Evolutionary conservation across 2,888 invertebrate species (phyloP), one percentile per base, ranked within the genome.

Genomic region (Adineta ricciae): DNA sequence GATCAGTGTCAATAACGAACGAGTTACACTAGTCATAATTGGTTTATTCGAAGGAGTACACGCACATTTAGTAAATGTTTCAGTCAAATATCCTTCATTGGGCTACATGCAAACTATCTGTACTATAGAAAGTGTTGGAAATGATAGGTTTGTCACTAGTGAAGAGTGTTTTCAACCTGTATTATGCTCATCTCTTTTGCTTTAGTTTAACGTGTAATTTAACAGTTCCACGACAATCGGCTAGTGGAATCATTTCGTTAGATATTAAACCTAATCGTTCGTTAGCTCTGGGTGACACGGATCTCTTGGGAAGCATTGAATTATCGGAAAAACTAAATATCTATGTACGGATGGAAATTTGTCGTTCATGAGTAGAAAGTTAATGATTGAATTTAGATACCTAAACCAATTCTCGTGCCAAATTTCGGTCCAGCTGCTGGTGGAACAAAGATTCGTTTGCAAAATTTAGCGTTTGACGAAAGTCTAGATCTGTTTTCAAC

Each of bases 131-230:
- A n/a, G 1, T 14, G 41, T 78, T 78, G 16, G 24, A 38, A 41
- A 78, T 41, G n/a, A 78, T 7, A 78, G 78, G 78, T 78, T 41
- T n/a, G 7, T n/a, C 0, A 14, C 41, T 41, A 19, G 14, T 0
- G 2, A 64, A 7, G 19, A 36, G 32, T 32, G 2, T 36, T 32
- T 4, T 27, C 19, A 5, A 5, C 4, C 27, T 3, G 19, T 5
- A 19, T 21, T 5, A 50, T n/a, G n/a, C n/a, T 38, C 1, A 3
- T 73, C 41, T 73, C 11, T 21, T 38, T n/a, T 78, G 2, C 1
- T 78, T 78, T 36, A 78, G 78, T 78, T n/a, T 78, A 78, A 41
- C 14, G 11, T 78, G 78, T 38, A 24, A n/a, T 78, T 78, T 78
- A 41, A 38, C 3, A 41, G 4, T 78, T n/a, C 78, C 78, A 41